Evolutionary conservation across 2,113 vertebrate genomes (phyloP), one percentile per base, ranked within the genome.

Genomic region (Pedionomus torquatus): DNA sequence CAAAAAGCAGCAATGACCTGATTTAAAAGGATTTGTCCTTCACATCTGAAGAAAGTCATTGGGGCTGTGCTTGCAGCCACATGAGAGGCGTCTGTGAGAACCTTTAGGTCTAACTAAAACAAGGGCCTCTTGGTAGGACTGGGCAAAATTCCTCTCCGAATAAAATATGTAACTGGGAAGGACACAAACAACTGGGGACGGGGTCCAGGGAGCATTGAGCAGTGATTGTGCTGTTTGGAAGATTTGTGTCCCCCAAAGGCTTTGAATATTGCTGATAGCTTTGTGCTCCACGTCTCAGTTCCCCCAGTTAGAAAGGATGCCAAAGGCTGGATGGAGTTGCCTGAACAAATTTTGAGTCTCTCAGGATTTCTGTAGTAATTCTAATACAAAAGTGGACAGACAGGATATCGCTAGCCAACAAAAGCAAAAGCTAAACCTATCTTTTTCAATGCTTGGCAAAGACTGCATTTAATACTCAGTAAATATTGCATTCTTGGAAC

Each of bases 401-500:
- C 20, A 71, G 19, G 7, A 16, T 69, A 35, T 57, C 0, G 0
- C 41, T 52, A 37, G 51, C n/a, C 33, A 61, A 1, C 18, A 63
- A n/a, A 28, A 87, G 65, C 49, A 64, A 84, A 64, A 86, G 13
- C 15, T 74, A 63, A 61, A 58, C 6, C 25, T 66, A 5, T 9
- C 3, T 74, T 61, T 80, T 87, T 60, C 85, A 86, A 41, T 17
- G 18, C 49, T 77, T 92, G 83, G 75, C 79, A 86, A 76, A 77
- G 49, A 35, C 41, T 77, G 46, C 17, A 44, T 28, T 86, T 43
- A 83, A 43, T 66, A 70, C 58, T 75, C 74, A 83, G 6, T 66
- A 95, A 93, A 93, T 83, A 92, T 20, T 87, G 64, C 25, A 20
- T 74, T 89, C 86, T 83, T 81, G 64, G 77, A 93, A 77, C 28